Evolutionary conservation across 2,797 vertebrate genomes (phyloP).

Genomic region (Harpagifer antarcticus): DNA sequence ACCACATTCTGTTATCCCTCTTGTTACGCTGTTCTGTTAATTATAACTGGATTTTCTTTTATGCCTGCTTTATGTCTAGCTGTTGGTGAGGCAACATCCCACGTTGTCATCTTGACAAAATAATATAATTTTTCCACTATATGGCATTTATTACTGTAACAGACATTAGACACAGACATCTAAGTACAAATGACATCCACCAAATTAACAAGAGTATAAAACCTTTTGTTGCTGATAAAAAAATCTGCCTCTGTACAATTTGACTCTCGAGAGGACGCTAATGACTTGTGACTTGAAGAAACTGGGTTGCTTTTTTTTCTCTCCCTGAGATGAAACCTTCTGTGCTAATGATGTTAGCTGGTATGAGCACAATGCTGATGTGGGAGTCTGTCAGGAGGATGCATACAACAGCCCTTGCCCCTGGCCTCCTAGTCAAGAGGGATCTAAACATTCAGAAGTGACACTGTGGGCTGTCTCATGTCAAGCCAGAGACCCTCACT

Average conservation of each 20-base stretch:
- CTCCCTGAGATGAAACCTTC: constrained; percentile 80
- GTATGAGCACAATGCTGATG: constrained; percentile 84
- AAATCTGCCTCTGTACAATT: constrained; percentile 82
- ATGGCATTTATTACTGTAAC: constrained; percentile 79
- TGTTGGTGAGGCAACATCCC: constrained; percentile 69
- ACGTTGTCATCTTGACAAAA: constrained; percentile 77
- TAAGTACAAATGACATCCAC: constrained; percentile 83
- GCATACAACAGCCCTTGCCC: constrained; percentile 82
- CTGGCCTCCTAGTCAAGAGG: constrained; percentile 85
- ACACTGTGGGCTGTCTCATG: constrained; percentile 86
- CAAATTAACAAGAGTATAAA: constrained; percentile 84
- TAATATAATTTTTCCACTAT: constrained; percentile 78
- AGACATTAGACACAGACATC: constrained; percentile 83
- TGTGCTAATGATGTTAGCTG: constrained; percentile 84
- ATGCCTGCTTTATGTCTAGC: constrained; percentile 70
- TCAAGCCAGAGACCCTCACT: constrained; percentile 81
- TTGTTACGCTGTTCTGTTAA: constrained; percentile 47
- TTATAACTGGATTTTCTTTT: constrained; percentile 60
- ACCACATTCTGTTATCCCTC: constrained; percentile 42
- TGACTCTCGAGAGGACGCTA: constrained; percentile 82
- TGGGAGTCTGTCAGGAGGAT: constrained; percentile 83
- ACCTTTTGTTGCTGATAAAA: constrained; percentile 80
- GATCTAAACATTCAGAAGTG: constrained; percentile 84
- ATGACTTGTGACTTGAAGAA: constrained; percentile 86
- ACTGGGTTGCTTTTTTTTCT: constrained; percentile 77